These are phyloP conservation scores for Pachypeltis micranthus DNA, from an alignment of 1,140 invertebrate genomes.

Conservation along the genomic window DNA sequence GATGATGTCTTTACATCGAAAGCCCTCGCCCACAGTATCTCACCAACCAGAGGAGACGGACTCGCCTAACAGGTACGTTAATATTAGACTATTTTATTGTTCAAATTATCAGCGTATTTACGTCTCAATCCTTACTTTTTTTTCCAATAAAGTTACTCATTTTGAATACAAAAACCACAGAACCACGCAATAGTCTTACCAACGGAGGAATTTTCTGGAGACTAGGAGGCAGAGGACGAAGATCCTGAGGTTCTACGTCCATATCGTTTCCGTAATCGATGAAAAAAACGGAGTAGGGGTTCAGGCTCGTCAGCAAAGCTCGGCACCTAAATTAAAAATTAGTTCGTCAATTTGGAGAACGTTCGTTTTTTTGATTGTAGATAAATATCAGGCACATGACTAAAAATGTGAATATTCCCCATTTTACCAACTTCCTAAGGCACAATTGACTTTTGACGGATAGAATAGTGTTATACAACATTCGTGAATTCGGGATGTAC, in stretches of 20 bases:
- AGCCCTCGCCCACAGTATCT: neutral
- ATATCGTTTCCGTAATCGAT: constrained; percentile 9
- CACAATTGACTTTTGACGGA: too few relatives aligned
- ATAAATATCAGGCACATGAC: too few relatives aligned
- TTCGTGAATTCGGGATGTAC: too few relatives aligned
- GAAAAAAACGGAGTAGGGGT: neutral
- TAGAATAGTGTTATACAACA: too few relatives aligned
- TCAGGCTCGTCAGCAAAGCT: neutral
- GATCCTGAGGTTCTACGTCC: neutral
- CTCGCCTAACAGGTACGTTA: neutral
- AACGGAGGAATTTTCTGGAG: neutral
- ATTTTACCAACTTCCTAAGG: too few relatives aligned
- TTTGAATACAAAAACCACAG: neutral
- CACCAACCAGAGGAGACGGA: neutral
- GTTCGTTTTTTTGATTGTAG: too few relatives aligned
- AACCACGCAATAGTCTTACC: neutral
- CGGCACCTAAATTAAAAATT: constrained; percentile 8
- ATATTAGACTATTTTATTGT: neutral
- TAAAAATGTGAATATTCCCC: too few relatives aligned
- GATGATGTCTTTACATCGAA: too few relatives aligned
- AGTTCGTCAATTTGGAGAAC: neutral
- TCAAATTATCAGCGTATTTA: neutral
- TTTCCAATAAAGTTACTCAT: neutral
- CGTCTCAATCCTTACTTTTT: neutral
- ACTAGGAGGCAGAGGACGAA: constrained; percentile 8